Percentiles rank a stretch among this genome's conserved stretches.
phyloP scores from a whole-genome alignment of 2,797 vertebrate genomes.

The Bryconaethiops microstoma region DNA sequence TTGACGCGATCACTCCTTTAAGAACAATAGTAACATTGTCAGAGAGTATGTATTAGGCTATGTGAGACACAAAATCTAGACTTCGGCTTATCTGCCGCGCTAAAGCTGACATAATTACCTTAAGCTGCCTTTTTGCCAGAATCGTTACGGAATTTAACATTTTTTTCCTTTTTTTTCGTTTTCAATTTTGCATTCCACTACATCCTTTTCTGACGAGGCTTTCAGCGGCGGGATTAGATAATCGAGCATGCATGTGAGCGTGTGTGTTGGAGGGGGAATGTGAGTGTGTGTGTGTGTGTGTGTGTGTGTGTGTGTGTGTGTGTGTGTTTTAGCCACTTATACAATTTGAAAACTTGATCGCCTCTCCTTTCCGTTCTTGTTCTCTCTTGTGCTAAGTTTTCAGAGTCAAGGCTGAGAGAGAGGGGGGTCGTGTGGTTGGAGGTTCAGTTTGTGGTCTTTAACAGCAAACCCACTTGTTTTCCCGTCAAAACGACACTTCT shows the following conservation, averaged over 20 bases:
- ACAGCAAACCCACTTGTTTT: constrained; percentile 81
- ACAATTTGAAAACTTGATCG: neutral
- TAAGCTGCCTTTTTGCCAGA: constrained; percentile 92
- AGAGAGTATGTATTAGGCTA: constrained; percentile 82
- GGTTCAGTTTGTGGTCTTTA: constrained; percentile 70
- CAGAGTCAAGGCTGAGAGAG: neutral
- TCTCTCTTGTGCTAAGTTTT: constrained; percentile 11
- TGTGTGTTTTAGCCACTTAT: constrained; percentile 2
- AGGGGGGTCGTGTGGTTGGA: constrained; percentile 36
- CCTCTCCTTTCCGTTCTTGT: neutral
- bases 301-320: no score
- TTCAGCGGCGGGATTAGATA: neutral
- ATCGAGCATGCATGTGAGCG: neutral
- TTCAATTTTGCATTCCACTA: constrained; percentile 72
- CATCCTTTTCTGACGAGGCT: neutral
- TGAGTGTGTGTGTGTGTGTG: no score
- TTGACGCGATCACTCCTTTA: constrained; percentile 87
- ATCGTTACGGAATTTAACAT: constrained; percentile 97
- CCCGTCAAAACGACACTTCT: constrained; percentile 75
- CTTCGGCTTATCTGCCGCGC: constrained; percentile 92
- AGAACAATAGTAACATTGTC: constrained; percentile 94
- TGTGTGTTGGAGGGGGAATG: no score
- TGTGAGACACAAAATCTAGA: constrained; percentile 86
- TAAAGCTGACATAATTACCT: constrained; percentile 98
- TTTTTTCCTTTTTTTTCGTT: constrained; percentile 71